Evolutionary conservation across 2,888 invertebrate genomes (phyloP).

Genomic region (Abrostola tripartita): DNA sequence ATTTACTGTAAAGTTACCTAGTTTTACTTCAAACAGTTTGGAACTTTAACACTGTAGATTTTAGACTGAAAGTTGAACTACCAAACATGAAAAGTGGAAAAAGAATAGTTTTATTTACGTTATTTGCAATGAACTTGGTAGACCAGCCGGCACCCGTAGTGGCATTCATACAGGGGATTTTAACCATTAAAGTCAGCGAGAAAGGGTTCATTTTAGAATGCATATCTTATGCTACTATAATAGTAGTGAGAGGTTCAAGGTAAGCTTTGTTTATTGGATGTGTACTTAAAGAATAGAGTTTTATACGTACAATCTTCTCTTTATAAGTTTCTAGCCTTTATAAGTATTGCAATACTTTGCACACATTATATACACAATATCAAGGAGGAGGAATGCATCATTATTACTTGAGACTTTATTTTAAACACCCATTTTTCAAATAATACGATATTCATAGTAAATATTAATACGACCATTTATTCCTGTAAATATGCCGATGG

Average conservation of each 20-base stretch:
- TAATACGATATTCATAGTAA: too few relatives aligned
- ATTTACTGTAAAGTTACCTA: background rate
- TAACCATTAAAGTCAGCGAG: slow-evolving; percentile 68
- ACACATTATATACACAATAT: too few relatives aligned
- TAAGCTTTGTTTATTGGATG: slow-evolving; percentile 18
- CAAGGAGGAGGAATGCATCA: too few relatives aligned
- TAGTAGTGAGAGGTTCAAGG: slow-evolving; percentile 30
- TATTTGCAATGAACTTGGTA: slow-evolving; percentile 71
- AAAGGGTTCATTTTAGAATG: slow-evolving; percentile 73
- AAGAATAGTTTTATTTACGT: slow-evolving; percentile 68
- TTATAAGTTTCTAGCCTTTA: too few relatives aligned
- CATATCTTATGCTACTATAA: slow-evolving; percentile 71
- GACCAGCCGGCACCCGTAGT: slow-evolving; percentile 74
- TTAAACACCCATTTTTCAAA: too few relatives aligned
- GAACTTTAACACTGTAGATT: slow-evolving; percentile 1
- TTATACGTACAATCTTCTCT: too few relatives aligned
- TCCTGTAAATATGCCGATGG: slow-evolving; percentile 71
- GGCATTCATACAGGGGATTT: slow-evolving; percentile 66
- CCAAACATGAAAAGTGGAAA: slow-evolving; percentile 51
- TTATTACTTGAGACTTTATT: too few relatives aligned
- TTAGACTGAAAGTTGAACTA: slow-evolving; percentile 47
- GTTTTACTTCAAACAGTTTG: background rate
- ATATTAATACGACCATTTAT: slow-evolving; percentile 64
- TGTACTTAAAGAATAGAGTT: background rate
- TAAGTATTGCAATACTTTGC: too few relatives aligned